Evolutionary conservation across 2,113 vertebrate genomes (phyloP).

Genomic region (Calyptommatus sinebrachiatus): DNA sequence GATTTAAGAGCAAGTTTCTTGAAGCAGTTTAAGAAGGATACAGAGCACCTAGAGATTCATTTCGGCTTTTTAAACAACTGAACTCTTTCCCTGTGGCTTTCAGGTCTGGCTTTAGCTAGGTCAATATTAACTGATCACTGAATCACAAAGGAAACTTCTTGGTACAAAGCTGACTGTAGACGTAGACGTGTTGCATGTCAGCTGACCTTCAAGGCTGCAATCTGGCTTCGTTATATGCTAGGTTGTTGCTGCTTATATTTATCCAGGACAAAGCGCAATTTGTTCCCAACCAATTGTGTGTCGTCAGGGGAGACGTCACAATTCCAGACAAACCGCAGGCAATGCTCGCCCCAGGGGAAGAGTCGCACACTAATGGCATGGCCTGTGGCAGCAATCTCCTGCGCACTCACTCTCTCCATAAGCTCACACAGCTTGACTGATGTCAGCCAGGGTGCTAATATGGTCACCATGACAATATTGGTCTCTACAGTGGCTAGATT

Average conservation of each 20-base stretch:
- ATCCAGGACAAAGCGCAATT: constrained; percentile 75
- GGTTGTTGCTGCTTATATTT: constrained; percentile 32
- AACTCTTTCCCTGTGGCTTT: neutral
- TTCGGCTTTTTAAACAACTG: neutral
- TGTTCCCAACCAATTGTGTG: constrained; percentile 72
- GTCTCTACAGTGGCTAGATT: constrained; percentile 74
- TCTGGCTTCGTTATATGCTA: rapidly evolving
- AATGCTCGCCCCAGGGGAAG: constrained; percentile 64
- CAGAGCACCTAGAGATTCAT: too few relatives aligned
- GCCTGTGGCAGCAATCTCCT: constrained; percentile 64
- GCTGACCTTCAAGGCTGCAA: neutral
- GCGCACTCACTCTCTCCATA: constrained; percentile 65
- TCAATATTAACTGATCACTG: neutral
- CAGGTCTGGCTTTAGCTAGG: neutral
- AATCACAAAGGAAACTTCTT: neutral
- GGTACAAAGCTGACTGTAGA: neutral
- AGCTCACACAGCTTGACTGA: constrained; percentile 71
- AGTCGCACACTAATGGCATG: constrained; percentile 70
- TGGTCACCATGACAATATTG: constrained; percentile 75
- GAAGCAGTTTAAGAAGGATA: too few relatives aligned
- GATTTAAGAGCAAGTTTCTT: too few relatives aligned
- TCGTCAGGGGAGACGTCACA: constrained; percentile 66
- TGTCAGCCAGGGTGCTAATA: constrained; percentile 39
- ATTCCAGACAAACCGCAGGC: constrained; percentile 78
- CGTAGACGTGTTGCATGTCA: neutral